A percentile compares a stretch with the other conserved stretches of the same genome.
phyloP scores from a whole-genome alignment of 2,797 vertebrate genomes.

The Eulemur coronatus region DNA sequence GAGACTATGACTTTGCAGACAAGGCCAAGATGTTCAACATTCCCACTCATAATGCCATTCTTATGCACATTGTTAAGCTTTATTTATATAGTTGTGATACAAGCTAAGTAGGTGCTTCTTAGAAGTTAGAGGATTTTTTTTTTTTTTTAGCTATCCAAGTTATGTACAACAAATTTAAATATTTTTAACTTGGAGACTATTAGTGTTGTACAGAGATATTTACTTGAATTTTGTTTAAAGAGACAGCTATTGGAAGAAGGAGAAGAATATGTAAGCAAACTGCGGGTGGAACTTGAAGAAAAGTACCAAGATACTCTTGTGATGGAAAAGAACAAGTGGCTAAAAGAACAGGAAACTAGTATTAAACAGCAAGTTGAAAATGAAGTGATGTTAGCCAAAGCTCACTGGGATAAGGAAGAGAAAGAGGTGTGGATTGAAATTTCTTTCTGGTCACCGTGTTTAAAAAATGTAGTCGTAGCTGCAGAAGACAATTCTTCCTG shows the following conservation, averaged over 20 bases:
- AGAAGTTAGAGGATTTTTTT: not conserved
- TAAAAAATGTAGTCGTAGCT: not conserved
- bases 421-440: constrained; percentile 84
- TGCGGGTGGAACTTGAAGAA: constrained; percentile 87
- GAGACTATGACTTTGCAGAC: not conserved
- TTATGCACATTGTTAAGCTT: not conserved
- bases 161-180: not conserved
- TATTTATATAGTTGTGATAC: not conserved
- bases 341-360: constrained; percentile 86
- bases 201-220: not conserved
- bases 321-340: constrained; percentile 86
- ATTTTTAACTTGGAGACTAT: not conserved
- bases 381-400: constrained; percentile 83
- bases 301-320: constrained; percentile 83
- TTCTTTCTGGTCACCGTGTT: not conserved
- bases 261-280: constrained; percentile 81
- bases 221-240: constrained; percentile 80
- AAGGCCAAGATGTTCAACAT: not conserved
- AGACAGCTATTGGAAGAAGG: constrained; percentile 83
- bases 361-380: constrained; percentile 83
- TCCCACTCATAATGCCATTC: not conserved
- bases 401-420: constrained; percentile 86
- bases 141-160: not conserved
- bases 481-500: not conserved
- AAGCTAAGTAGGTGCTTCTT: not conserved